A percentile compares a stretch with the other conserved stretches of the same genome.
Evolutionary conservation across 2,797 vertebrate genomes (phyloP).

Genomic region (Melanotaenia maccullochi): DNA sequence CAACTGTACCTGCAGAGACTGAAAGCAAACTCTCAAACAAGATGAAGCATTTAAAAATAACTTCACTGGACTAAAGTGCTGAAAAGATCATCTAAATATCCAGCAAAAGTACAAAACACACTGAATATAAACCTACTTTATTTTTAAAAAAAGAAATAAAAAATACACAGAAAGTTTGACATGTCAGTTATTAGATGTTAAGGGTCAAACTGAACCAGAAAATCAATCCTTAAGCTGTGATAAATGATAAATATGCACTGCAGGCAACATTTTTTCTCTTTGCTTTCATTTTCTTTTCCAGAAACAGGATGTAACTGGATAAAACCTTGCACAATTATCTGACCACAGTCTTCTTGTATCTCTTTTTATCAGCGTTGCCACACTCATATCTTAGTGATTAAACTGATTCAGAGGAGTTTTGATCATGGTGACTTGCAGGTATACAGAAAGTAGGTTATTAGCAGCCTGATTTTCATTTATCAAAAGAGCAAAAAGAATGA

Average conservation of each 20-base stretch:
- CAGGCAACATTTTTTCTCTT: background rate
- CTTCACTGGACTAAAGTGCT: too few relatives aligned
- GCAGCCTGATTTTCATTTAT: background rate
- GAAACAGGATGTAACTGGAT: background rate
- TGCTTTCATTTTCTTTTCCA: background rate
- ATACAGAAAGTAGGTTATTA: background rate
- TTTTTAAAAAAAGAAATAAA: background rate
- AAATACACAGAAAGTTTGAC: background rate
- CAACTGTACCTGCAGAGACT: background rate
- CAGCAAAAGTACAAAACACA: background rate
- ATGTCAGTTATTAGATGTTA: background rate
- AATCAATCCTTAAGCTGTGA: conserved; percentile 1
- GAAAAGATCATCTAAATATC: background rate
- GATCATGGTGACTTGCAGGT: background rate
- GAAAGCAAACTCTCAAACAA: background rate
- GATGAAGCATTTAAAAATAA: too few relatives aligned
- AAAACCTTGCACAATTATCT: background rate
- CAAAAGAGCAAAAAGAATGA: background rate
- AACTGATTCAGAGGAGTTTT: background rate
- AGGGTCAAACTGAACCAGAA: background rate
- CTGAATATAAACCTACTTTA: background rate
- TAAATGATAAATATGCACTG: background rate
- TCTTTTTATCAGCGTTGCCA: background rate
- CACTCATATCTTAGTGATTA: background rate
- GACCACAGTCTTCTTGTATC: background rate